These are phyloP conservation scores for Progne subis DNA, from an alignment of 2,113 vertebrate species.

Conservation along the genomic window DNA sequence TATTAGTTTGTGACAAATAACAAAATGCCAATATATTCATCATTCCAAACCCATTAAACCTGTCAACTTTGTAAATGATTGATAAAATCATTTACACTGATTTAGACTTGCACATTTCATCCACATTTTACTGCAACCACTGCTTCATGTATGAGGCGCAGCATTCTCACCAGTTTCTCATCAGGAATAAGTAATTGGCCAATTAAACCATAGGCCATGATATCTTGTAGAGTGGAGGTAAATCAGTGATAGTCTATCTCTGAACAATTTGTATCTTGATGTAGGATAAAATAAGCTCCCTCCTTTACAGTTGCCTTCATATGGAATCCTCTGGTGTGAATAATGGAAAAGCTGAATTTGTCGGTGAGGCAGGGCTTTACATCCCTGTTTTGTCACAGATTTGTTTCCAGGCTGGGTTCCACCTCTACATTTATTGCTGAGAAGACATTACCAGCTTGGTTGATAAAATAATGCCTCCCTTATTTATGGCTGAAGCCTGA, in stretches of 20 bases:
- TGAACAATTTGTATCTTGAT: slow-evolving; percentile 27
- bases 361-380: background rate
- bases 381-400: background rate
- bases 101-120: background rate
- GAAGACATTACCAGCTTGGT: background rate
- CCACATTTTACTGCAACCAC: background rate
- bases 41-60: background rate
- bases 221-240: background rate
- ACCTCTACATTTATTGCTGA: background rate
- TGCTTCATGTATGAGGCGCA: background rate
- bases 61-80: slow-evolving; percentile 18
- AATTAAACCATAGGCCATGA: background rate
- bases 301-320: background rate
- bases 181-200: slow-evolving; percentile 8
- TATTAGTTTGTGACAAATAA: slow-evolving; percentile 32
- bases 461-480: background rate
- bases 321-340: background rate
- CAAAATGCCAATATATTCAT: background rate
- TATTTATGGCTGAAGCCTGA: background rate
- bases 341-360: background rate
- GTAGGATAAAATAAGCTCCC: background rate
- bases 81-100: background rate
- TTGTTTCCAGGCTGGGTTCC: background rate
- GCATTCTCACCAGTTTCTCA: background rate
- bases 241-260: background rate